Conservation (phyloP, 2,797 vertebrate species). For the Cuniculus paca region DNA sequence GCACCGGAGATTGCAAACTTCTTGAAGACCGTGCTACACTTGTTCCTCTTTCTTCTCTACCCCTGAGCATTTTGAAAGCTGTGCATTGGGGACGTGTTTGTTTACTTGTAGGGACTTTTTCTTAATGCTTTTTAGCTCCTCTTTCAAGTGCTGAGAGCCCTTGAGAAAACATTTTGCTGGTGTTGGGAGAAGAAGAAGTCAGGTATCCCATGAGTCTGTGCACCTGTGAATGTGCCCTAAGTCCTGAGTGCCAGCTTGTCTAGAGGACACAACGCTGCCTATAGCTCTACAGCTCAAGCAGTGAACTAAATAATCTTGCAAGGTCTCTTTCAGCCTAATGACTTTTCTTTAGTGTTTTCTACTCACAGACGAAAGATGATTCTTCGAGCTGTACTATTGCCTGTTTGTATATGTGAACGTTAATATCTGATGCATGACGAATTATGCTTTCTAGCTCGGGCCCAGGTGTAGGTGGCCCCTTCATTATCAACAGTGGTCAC, state of each 20-base stretch:
- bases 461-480: background rate
- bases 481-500: background rate
- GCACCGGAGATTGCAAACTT: background rate
- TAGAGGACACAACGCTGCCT: background rate
- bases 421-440: conserved; percentile 50
- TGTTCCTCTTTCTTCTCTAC: background rate
- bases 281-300: conserved; percentile 43
- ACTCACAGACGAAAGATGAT: conserved; percentile 63
- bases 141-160: background rate
- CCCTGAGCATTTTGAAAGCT: background rate
- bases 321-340: conserved; percentile 48
- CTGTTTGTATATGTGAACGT: conserved; percentile 32
- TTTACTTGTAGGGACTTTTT: conserved; percentile 3
- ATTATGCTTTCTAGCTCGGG: background rate
- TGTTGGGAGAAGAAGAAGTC: background rate
- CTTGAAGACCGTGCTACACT: background rate
- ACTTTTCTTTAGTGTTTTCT: conserved; percentile 53
- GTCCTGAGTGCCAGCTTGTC: background rate
- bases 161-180: background rate
- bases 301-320: background rate
- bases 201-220: background rate
- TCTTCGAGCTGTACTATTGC: background rate
- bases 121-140: background rate
- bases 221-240: conserved; percentile 29
- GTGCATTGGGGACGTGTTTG: background rate